Percentiles rank a stretch among this genome's conserved stretches.
Conservation (phyloP, 2,113 vertebrate genomes). For the Limanda limanda region DNA sequence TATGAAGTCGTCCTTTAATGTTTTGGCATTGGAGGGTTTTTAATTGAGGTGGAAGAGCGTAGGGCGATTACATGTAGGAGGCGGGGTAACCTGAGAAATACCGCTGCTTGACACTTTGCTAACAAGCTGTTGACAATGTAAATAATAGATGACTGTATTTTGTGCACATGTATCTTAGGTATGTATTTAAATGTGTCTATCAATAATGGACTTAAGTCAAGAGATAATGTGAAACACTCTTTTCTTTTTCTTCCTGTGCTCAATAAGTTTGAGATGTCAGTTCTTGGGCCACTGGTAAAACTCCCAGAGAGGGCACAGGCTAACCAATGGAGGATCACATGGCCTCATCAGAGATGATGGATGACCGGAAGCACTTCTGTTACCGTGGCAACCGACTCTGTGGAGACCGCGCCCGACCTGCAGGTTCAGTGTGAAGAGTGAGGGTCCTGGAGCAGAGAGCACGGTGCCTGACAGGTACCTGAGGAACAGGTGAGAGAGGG, state of each 20-base stretch:
- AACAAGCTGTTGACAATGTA: conserved; percentile 72
- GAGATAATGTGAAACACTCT: background rate
- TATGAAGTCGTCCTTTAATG: background rate
- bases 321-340: conserved; percentile 41
- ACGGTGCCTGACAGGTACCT: conserved; percentile 66
- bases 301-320: background rate
- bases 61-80: conserved; percentile 30
- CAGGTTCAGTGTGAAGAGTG: conserved; percentile 55
- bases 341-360: conserved; percentile 19
- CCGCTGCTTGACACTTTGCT: conserved; percentile 46
- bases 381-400: conserved; percentile 37
- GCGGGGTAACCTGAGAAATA: conserved; percentile 70
- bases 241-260: background rate
- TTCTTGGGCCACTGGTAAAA: conserved; percentile 31
- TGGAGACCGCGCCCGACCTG: conserved; percentile 19
- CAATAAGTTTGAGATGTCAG: conserved; percentile 9
- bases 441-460: conserved; percentile 71
- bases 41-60: conserved; percentile 9
- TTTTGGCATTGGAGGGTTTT: conserved; percentile 8
- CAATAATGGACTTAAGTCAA: background rate
- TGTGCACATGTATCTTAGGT: conserved; percentile 25
- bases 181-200: conserved; percentile 15
- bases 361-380: conserved; percentile 40
- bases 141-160: conserved; percentile 74
- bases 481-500: conserved; percentile 81